Percentiles rank a stretch among this genome's conserved stretches.
Evolutionary conservation across 2,797 vertebrate genomes (phyloP).

Genomic region (Antrozous pallidus): DNA sequence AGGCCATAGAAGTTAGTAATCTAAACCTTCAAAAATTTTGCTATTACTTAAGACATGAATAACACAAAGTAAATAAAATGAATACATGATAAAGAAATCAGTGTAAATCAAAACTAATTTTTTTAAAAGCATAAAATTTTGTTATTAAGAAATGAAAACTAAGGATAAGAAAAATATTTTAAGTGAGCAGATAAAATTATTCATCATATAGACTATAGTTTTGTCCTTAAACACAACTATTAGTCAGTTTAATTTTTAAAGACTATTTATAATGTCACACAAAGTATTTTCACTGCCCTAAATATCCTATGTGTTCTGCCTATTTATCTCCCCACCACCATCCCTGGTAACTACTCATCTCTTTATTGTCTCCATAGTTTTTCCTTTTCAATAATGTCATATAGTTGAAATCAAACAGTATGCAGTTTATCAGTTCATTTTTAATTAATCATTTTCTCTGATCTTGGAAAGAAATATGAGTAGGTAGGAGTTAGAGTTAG

Average conservation of each 20-base stretch:
- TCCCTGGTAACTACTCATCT: neutral
- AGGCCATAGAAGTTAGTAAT: neutral
- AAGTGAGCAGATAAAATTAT: neutral
- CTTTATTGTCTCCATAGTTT: neutral
- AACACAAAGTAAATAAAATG: neutral
- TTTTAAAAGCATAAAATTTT: neutral
- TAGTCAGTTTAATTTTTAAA: neutral
- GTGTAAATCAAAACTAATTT: neutral
- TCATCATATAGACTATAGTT: neutral
- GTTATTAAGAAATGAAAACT: neutral
- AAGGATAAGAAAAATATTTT: neutral
- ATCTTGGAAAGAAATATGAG: neutral
- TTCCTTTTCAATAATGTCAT: neutral
- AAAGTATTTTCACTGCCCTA: neutral
- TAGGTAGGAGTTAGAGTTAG: neutral
- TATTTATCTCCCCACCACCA: neutral
- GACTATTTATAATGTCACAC: neutral
- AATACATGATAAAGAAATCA: neutral
- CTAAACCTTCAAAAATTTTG: neutral
- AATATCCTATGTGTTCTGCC: neutral
- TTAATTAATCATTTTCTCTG: neutral
- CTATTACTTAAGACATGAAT: neutral
- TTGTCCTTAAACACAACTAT: neutral
- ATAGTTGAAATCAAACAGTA: neutral
- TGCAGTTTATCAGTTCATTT: neutral